Evolutionary conservation across 1,140 invertebrate species (phyloP), one percentile per base, ranked within the genome.

Genomic region (Oppia nitens): DNA sequence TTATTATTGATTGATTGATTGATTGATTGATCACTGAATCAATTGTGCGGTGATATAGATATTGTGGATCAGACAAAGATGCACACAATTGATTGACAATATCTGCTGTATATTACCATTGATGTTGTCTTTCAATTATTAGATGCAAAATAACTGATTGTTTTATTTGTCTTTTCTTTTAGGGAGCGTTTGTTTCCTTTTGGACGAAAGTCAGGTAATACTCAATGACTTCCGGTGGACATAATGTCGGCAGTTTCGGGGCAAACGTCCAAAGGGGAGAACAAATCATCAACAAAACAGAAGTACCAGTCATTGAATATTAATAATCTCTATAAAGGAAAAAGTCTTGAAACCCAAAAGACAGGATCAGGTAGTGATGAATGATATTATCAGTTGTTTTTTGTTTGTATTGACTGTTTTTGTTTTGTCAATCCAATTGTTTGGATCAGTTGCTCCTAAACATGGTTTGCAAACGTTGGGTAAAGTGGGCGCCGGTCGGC

Each of bases 381-480:
- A 26, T 54, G 17, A 14, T 62, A 47, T 53, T 24, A 1, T n/a
- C 0, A 53, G 1, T 57, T 57, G 2, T 45, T 29, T 54, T 25
- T 59, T 32, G 56, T 55, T n/a, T 56, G 24, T 40, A 20, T 1
- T 57, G n/a, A 58, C 17, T 4, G 20, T 23, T 29, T 6, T 53
- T 59, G 12, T 40, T 32, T 52, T 17, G 0, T 62, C 27, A 24
- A n/a, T 57, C 28, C 57, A 11, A 24, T 59, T 26, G 47, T 20
- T 59, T n/a, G 47, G 9, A 47, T 14, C 61, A 60, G 88, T 83
- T 75, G 81, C 85, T 79, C 83, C 85, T 73, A 92, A 93, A 85
- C 88, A 94, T 93, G 91, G 91, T 80, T 87, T 95, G 82, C 90
- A 94, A 85, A 88, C 81, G 77, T 82, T 96, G 82, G 90, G 91